A percentile compares a stretch with the other conserved stretches of the same genome.
phyloP scores from a whole-genome alignment of 2,113 vertebrate species.

The Anseranas semipalmata region DNA sequence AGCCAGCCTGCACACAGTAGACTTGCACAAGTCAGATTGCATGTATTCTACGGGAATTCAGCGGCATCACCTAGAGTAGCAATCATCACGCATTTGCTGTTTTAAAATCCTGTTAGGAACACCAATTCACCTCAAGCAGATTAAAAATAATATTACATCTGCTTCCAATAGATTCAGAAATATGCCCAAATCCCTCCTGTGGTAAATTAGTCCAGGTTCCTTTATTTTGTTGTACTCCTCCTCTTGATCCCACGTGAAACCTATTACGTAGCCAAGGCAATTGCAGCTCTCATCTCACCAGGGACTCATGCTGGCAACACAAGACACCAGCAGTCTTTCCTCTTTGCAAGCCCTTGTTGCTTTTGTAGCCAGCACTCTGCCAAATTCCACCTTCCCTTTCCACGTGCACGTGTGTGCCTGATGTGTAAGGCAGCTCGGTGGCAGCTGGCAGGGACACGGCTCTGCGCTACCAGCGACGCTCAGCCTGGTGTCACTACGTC shows the following conservation, averaged over 20 bases:
- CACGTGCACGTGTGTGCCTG: rapidly evolving
- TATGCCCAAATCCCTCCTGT: background rate
- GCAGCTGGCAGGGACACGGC: background rate
- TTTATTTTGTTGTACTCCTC: background rate
- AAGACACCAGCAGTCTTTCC: background rate
- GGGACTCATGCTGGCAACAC: background rate
- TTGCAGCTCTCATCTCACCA: conserved; percentile 5
- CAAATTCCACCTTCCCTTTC: background rate
- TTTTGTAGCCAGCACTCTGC: background rate
- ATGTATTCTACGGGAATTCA: rapidly evolving
- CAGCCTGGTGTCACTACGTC: background rate
- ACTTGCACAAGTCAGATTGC: background rate
- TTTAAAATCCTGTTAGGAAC: background rate
- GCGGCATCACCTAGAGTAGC: background rate
- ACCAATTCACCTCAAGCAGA: conserved; percentile 2
- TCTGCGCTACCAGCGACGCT: background rate
- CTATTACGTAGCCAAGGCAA: background rate
- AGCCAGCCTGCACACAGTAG: background rate
- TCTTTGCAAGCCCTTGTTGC: background rate
- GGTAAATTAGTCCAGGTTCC: background rate
- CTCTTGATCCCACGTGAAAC: background rate
- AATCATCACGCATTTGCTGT: background rate
- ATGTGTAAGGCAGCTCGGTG: background rate
- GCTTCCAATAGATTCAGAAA: conserved; percentile 15
- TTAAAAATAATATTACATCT: conserved; percentile 24